Conservation (phyloP, 1,140 invertebrate genomes). For the Lasioglossum albipes region DNA sequence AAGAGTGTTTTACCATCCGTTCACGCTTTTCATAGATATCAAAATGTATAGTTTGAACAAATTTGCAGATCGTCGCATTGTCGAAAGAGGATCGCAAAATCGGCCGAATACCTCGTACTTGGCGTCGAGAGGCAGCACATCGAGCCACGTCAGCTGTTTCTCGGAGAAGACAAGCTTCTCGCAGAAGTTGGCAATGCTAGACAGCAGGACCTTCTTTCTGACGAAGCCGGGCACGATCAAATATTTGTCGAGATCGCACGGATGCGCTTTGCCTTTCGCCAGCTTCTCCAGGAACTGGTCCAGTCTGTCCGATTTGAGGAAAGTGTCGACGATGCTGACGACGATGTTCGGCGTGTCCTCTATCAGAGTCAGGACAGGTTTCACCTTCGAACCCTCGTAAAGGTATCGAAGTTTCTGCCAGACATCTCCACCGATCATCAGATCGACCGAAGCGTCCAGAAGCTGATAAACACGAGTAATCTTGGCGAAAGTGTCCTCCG, state of each 20-base stretch:
- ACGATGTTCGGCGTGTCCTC: slow-evolving; percentile 74
- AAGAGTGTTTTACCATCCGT: too few relatives aligned
- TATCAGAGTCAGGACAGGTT: slow-evolving; percentile 66
- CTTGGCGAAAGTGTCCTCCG: neutral
- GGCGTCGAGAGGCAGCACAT: slow-evolving; percentile 62
- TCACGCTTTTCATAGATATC: too few relatives aligned
- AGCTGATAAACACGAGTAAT: slow-evolving; percentile 53
- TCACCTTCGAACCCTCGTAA: slow-evolving; percentile 67
- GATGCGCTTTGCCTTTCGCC: slow-evolving; percentile 60
- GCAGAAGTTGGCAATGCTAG: slow-evolving; percentile 72
- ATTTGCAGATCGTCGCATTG: neutral
- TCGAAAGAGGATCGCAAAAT: neutral
- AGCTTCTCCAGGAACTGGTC: slow-evolving; percentile 66
- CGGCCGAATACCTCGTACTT: slow-evolving; percentile 52
- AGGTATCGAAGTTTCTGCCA: slow-evolving; percentile 70
- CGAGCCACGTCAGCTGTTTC: slow-evolving; percentile 36
- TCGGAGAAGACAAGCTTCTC: slow-evolving; percentile 62
- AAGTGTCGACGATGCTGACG: slow-evolving; percentile 70
- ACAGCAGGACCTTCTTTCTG: slow-evolving; percentile 68
- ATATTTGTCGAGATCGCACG: slow-evolving; percentile 73
- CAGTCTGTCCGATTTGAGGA: slow-evolving; percentile 70
- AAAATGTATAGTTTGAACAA: too few relatives aligned
- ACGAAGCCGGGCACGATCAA: slow-evolving; percentile 72
- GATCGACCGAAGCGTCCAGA: slow-evolving; percentile 54
- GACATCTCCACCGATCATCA: slow-evolving; percentile 68